Conservation (phyloP, 1,140 invertebrate genomes). For the Aplysia californica region DNA sequence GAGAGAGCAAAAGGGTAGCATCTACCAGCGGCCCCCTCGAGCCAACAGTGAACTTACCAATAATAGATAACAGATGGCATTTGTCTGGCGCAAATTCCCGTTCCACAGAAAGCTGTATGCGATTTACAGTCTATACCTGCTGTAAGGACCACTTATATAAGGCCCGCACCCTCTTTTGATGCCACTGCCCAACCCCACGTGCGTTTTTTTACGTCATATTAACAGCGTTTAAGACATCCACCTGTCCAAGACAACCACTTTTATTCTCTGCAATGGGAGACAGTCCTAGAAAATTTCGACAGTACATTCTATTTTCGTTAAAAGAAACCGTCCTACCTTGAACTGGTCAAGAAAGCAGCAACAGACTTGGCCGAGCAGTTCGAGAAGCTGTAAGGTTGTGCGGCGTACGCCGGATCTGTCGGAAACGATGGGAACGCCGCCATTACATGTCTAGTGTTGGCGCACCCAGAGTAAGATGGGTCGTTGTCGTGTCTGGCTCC, state of each 20-base stretch:
- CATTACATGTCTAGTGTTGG: background rate
- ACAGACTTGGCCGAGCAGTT: constrained; percentile 1
- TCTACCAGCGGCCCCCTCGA: too few relatives aligned
- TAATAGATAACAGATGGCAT: too few relatives aligned
- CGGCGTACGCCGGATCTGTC: background rate
- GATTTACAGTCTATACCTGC: too few relatives aligned
- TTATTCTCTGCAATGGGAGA: background rate
- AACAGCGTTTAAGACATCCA: background rate
- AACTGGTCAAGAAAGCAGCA: background rate
- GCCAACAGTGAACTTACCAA: too few relatives aligned
- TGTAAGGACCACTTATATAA: too few relatives aligned
- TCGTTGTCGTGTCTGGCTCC: background rate
- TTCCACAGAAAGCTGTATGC: too few relatives aligned
- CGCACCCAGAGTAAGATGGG: background rate
- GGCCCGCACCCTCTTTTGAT: background rate
- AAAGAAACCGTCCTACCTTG: background rate
- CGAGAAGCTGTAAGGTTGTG: background rate
- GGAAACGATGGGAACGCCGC: background rate
- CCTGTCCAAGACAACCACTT: background rate
- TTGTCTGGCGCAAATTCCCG: too few relatives aligned
- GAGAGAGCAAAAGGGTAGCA: too few relatives aligned
- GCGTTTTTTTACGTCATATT: background rate
- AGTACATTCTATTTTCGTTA: too few relatives aligned
- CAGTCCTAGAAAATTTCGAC: too few relatives aligned
- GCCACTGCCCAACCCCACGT: background rate